A percentile compares a stretch with the other conserved stretches of the same genome.
These are phyloP conservation scores for Cladopsammia gracilis DNA, from an alignment of 64 coral and sea anemone genomes.

Conservation along the genomic window DNA sequence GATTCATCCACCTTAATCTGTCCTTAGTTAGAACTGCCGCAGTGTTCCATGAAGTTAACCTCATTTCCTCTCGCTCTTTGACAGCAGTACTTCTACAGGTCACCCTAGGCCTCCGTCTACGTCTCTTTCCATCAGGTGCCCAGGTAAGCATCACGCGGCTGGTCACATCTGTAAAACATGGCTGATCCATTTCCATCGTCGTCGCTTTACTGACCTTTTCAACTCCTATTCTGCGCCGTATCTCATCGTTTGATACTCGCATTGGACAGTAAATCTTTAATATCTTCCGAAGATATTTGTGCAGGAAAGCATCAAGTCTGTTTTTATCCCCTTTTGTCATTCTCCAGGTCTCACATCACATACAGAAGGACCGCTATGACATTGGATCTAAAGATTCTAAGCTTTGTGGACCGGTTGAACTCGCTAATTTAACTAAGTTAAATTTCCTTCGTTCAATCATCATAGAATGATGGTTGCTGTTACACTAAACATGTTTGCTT, in stretches of 20 bases:
- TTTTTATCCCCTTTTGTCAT: slow-evolving; percentile 7
- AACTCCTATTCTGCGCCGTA: neutral
- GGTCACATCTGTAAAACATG: slow-evolving; percentile 46
- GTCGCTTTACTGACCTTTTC: slow-evolving; percentile 7
- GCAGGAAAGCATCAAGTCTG: slow-evolving; percentile 49
- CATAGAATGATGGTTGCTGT: too few species aligned
- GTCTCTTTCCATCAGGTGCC: slow-evolving; percentile 37
- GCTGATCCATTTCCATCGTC: slow-evolving; percentile 45
- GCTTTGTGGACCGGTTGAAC: neutral
- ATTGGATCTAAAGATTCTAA: neutral
- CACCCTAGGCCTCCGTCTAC: slow-evolving; percentile 22
- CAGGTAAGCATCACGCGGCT: slow-evolving; percentile 19
- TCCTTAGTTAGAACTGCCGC: too few species aligned
- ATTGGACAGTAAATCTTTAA: slow-evolving; percentile 49
- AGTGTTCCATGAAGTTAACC: too few species aligned
- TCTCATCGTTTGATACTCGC: slow-evolving; percentile 27
- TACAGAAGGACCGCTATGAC: neutral
- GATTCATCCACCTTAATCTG: too few species aligned
- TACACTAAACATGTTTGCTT: too few species aligned
- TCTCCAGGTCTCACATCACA: slow-evolving; percentile 29
- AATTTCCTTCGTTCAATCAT: too few species aligned
- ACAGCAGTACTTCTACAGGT: slow-evolving; percentile 52
- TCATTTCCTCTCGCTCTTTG: slow-evolving; percentile 1
- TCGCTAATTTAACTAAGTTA: too few species aligned
- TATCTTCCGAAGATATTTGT: slow-evolving; percentile 39